phyloP scores from a whole-genome alignment of 2,888 invertebrate genomes.

The Nemotelus nigrinus region DNA sequence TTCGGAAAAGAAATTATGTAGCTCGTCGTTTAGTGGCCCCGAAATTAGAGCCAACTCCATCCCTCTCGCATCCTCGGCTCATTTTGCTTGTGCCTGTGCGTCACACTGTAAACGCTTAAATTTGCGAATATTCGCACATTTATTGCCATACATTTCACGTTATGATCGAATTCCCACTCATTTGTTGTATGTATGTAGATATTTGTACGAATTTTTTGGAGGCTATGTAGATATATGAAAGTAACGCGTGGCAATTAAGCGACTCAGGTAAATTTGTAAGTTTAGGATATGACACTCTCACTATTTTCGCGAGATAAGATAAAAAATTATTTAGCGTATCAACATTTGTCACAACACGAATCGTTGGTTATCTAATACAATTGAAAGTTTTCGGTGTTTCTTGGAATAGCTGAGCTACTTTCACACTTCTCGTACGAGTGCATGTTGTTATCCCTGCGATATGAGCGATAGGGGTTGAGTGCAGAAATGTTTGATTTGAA shows the following conservation, averaged over 20 bases:
- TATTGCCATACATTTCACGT: not conserved
- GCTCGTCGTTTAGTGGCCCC: too few relatives aligned
- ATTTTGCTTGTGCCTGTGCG: not conserved
- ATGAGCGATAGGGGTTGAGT: too few relatives aligned
- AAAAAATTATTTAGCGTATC: slow-evolving; percentile 36
- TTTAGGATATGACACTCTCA: slow-evolving; percentile 36
- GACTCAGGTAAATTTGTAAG: slow-evolving; percentile 39
- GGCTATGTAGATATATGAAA: not conserved
- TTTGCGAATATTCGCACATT: slow-evolving; percentile 11
- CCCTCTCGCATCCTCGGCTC: not conserved
- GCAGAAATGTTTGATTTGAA: too few relatives aligned
- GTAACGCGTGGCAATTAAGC: slow-evolving; percentile 18
- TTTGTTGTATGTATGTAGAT: too few relatives aligned
- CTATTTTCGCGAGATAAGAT: slow-evolving; percentile 30
- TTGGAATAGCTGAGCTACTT: not conserved
- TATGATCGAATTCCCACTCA: slow-evolving; percentile 3
- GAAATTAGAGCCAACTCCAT: not conserved
- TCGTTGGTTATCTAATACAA: not conserved
- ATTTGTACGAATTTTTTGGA: too few relatives aligned
- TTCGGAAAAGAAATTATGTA: too few relatives aligned
- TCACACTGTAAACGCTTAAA: not conserved
- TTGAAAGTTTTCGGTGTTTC: not conserved
- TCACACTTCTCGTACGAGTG: too few relatives aligned
- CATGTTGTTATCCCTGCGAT: too few relatives aligned
- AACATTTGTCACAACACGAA: not conserved